Conservation (phyloP, 2,888 invertebrate genomes). For the Leptinotarsa juncta region DNA sequence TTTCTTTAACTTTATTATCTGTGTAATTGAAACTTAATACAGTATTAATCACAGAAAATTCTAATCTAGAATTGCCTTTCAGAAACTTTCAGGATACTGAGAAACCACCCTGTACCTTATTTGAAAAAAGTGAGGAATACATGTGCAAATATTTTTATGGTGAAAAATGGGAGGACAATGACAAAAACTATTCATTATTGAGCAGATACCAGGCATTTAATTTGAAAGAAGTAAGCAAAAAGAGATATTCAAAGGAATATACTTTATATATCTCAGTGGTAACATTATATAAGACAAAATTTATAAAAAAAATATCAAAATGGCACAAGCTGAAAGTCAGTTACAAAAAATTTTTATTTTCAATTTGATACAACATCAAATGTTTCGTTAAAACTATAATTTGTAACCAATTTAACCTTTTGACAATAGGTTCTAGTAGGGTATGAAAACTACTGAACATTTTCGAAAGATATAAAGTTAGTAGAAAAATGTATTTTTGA, state of each 20-base stretch:
- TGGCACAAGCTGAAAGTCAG: background rate
- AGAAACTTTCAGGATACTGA: background rate
- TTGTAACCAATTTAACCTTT: too few species aligned
- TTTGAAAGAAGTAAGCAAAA: background rate
- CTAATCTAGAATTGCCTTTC: background rate
- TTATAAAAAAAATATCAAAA: constrained; percentile 15
- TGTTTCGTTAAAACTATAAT: background rate
- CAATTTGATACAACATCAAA: constrained; percentile 7
- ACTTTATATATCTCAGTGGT: background rate
- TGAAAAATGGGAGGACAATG: background rate
- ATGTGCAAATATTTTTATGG: background rate
- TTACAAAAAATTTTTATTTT: constrained; percentile 1
- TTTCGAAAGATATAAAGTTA: too few species aligned
- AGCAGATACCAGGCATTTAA: background rate
- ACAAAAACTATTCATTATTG: background rate
- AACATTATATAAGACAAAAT: constrained; percentile 7
- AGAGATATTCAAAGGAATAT: background rate
- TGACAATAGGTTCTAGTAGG: too few species aligned
- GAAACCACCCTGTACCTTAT: background rate
- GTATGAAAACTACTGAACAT: too few species aligned
- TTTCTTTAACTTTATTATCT: too few species aligned
- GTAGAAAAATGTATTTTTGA: too few species aligned
- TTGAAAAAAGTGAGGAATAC: background rate
- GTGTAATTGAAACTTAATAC: background rate
- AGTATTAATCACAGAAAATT: background rate